Conservation (phyloP, 2,888 invertebrate genomes). For the Penaeus monodon region DNA sequence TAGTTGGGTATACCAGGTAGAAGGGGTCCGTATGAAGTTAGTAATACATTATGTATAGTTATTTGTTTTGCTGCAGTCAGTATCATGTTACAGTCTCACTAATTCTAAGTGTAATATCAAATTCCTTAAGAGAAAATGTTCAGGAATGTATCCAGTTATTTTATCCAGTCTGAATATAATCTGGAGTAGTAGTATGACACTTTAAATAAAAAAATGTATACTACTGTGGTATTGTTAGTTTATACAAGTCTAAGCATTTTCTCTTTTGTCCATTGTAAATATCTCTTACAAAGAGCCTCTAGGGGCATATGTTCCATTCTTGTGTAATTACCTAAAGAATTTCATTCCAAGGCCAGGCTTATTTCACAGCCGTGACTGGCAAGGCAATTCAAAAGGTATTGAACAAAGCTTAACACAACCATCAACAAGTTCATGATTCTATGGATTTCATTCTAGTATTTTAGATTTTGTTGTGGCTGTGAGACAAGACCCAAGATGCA, state of each 20-base stretch:
- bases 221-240: background rate
- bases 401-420: background rate
- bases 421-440: too few species aligned
- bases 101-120: slow-evolving; percentile 13
- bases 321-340: slow-evolving; percentile 22
- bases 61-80: slow-evolving; percentile 24
- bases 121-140: slow-evolving; percentile 26
- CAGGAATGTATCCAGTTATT: slow-evolving; percentile 14
- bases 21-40: background rate
- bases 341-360: slow-evolving; percentile 24
- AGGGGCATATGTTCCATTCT: slow-evolving; percentile 18
- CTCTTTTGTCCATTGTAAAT: slow-evolving; percentile 32
- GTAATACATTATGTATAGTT: slow-evolving; percentile 6
- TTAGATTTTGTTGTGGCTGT: slow-evolving; percentile 17
- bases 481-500: slow-evolving; percentile 13
- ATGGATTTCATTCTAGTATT: background rate
- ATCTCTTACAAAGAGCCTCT: slow-evolving; percentile 1
- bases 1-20: slow-evolving; percentile 36
- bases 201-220: too few species aligned
- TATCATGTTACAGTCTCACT: slow-evolving; percentile 12
- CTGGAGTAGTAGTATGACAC: slow-evolving; percentile 1
- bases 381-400: slow-evolving; percentile 10
- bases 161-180: slow-evolving; percentile 7
- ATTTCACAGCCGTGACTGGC: slow-evolving; percentile 12
- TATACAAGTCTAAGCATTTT: slow-evolving; percentile 23